phyloP scores from a whole-genome alignment of 1,140 invertebrate genomes.

The Drosophila takahashii region DNA sequence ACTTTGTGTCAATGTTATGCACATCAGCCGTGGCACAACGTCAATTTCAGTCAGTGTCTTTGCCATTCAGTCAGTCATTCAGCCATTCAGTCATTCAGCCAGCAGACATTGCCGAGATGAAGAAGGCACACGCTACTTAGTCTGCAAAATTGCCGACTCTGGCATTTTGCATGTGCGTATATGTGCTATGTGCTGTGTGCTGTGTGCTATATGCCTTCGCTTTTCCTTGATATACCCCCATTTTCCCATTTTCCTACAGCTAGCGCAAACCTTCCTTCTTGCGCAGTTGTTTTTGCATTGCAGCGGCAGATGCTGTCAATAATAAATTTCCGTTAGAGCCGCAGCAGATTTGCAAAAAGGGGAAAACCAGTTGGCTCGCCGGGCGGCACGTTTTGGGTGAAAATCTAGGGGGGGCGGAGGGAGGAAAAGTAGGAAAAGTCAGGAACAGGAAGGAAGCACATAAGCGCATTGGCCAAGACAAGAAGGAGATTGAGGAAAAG shows the following conservation, averaged over 20 bases:
- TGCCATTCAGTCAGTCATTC: constrained; percentile 20
- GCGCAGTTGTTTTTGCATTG: constrained; percentile 77
- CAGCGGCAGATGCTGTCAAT: constrained; percentile 82
- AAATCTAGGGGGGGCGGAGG: neutral
- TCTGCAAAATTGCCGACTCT: constrained; percentile 71
- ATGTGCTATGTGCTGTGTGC: constrained; percentile 5
- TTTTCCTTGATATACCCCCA: neutral
- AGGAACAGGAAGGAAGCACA: constrained; percentile 67
- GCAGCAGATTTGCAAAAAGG: constrained; percentile 74
- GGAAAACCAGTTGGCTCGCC: constrained; percentile 43
- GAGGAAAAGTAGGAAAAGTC: constrained; percentile 8
- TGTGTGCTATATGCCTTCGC: no score
- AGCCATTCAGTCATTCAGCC: constrained; percentile 12
- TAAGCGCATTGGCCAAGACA: constrained; percentile 74
- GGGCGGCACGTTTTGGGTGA: constrained; percentile 47
- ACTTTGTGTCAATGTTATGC: constrained; percentile 81
- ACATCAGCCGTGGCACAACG: constrained; percentile 60
- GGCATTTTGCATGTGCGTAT: constrained; percentile 54
- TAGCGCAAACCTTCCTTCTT: constrained; percentile 33
- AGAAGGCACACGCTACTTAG: constrained; percentile 64
- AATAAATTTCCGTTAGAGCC: constrained; percentile 84
- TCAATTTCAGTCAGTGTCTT: constrained; percentile 63
- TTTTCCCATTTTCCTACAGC: constrained; percentile 14
- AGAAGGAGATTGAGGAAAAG: constrained; percentile 33
- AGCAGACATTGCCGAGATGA: constrained; percentile 12